Percentiles rank a stretch among this genome's conserved stretches.
phyloP scores from a whole-genome alignment of 1,140 invertebrate species.

The Brachionus plicatilis region DNA sequence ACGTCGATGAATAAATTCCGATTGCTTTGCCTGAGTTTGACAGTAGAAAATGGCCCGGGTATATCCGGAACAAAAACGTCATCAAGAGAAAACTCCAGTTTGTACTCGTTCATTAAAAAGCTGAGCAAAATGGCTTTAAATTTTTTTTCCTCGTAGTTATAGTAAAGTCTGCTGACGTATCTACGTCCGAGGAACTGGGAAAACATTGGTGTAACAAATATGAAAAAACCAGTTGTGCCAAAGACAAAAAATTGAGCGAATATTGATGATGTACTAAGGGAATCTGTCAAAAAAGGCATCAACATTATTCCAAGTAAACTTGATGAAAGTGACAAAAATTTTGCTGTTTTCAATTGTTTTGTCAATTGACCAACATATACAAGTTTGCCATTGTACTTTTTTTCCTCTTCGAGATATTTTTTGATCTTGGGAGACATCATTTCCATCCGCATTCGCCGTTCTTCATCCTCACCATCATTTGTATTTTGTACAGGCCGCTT shows the following conservation, averaged over 20 bases:
- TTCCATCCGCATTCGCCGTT: neutral
- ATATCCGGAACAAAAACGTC: conserved; percentile 32
- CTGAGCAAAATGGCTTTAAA: conserved; percentile 18
- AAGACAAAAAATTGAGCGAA: conserved; percentile 34
- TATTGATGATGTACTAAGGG: neutral
- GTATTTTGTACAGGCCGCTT: neutral
- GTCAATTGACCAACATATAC: conserved; percentile 32
- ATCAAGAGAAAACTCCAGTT: neutral
- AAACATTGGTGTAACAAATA: conserved; percentile 31
- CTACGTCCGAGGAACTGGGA: conserved; percentile 1
- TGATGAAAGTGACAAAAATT: conserved; percentile 9
- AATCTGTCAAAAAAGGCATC: conserved; percentile 19
- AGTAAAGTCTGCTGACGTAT: conserved; percentile 28
- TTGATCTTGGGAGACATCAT: neutral
- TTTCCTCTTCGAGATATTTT: conserved; percentile 36
- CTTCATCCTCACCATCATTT: neutral
- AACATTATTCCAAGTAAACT: conserved; percentile 20
- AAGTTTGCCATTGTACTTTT: conserved; percentile 37
- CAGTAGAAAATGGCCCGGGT: conserved; percentile 32
- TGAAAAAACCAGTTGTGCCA: conserved; percentile 36
- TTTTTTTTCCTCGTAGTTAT: conserved; percentile 38
- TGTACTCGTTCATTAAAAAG: conserved; percentile 36
- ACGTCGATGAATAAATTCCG: conserved; percentile 22
- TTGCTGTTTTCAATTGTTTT: conserved; percentile 2
- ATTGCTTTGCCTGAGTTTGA: neutral